Evolutionary conservation across 2,797 vertebrate species (phyloP).

Genomic region (Lophotriccus pileatus): DNA sequence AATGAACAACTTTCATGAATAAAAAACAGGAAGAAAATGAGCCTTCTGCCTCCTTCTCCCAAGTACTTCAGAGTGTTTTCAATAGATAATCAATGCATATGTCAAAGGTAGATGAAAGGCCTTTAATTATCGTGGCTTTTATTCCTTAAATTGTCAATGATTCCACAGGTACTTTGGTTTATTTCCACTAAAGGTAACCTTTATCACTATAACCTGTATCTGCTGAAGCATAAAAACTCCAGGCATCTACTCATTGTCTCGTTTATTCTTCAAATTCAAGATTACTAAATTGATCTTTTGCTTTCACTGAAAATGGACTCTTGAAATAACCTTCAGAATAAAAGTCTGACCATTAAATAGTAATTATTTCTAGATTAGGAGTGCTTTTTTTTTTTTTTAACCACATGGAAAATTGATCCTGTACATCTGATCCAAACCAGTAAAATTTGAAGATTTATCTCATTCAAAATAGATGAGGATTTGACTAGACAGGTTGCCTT

Average conservation of each 20-base stretch:
- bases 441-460: constrained; percentile 35
- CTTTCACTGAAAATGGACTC: constrained; percentile 45
- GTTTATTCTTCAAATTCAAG: constrained; percentile 43
- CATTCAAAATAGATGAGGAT: not conserved
- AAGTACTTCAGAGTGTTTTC: not conserved
- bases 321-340: constrained; percentile 54
- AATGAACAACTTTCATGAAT: not conserved
- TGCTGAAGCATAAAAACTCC: constrained; percentile 34
- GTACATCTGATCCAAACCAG: not conserved
- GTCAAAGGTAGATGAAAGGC: not conserved
- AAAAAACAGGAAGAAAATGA: not conserved
- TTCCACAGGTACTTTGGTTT: not conserved
- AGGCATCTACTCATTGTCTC: not conserved
- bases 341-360: constrained; percentile 39
- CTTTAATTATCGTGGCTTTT: not conserved
- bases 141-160: not conserved
- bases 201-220: not conserved
- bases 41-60: not conserved
- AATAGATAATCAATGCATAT: not conserved
- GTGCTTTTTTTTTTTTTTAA: not conserved
- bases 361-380: constrained; percentile 31
- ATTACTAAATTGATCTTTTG: constrained; percentile 47
- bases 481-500: not conserved
- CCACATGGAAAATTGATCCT: not conserved
- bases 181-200: constrained; percentile 23